Base-by-base conservation (phyloP, 2,888 invertebrate genomes). In the Cantharis nigra region DNA sequence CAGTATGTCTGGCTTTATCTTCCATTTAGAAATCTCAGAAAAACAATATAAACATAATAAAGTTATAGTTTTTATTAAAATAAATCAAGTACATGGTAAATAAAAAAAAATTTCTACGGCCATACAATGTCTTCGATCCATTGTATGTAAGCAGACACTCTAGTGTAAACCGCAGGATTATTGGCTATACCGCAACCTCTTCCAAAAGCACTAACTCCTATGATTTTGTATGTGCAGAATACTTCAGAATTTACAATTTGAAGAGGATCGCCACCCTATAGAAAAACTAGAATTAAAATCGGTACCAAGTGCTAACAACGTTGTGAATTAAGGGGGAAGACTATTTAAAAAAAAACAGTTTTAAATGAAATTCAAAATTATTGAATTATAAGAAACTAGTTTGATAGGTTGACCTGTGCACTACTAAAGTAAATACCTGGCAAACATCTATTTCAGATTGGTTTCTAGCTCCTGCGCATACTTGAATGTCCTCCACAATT, bases 381-480 rank as follows among this genome's bases (percentile, higher is more conserved):
- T 23, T 23, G 5, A 23, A 23, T 23, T 7, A 7, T 23, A 5
- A 23, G 5, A 23, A 23, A 23, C 0, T 23, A 5, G 9, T 26
- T 26, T 26, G 26, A 1, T 0, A 26, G 26, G 9, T 26, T 26
- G 26, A 9, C 26, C 26, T 26, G 26, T 5, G 23, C 5, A 7
- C 23, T 0, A 26, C 0, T 33, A 33, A 33, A 65, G 23, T 23
- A 9, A 2, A 14, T 82, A 89, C 89, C 84, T 88, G 87, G 62
- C 91, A 91, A 0, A 91, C 90, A 75, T 91, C 91, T 4, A 33
- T 3, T 63, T 87, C 87, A 0, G 78, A 78, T 79, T 86, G 84
- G 2, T 81, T 82, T 14, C 81, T 82, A 0, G 89, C 87, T 2
- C 91, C 91, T 1, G 91, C 91, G 79, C 91, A 91, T 28, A 91